These are phyloP conservation scores for Antedon mediterranea DNA, from an alignment of 53 echinoderm and acorn worm genomes.

Conservation along the genomic window DNA sequence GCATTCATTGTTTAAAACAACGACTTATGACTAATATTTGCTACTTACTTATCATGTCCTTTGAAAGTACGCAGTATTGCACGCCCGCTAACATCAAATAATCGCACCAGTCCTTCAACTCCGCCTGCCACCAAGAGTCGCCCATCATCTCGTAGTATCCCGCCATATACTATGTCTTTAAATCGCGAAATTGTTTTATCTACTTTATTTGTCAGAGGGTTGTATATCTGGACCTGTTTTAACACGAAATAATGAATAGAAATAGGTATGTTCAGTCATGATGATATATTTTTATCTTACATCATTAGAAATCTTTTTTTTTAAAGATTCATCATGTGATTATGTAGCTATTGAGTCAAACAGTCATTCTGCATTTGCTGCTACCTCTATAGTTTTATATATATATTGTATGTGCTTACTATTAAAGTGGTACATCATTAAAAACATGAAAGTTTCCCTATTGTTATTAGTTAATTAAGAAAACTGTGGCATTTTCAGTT, in stretches of 20 bases:
- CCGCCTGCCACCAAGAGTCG: conserved; percentile 89
- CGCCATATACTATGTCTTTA: conserved; percentile 59
- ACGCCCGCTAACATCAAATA: conserved; percentile 68
- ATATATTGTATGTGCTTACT: too few relatives aligned
- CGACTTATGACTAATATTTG: neutral
- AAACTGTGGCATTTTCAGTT: too few relatives aligned
- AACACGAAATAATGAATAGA: neutral
- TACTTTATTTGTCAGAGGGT: conserved; percentile 71
- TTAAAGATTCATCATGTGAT: neutral
- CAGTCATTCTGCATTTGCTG: too few relatives aligned
- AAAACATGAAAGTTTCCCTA: too few relatives aligned
- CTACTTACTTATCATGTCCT: conserved; percentile 75
- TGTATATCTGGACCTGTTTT: conserved; percentile 87
- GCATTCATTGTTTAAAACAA: too few relatives aligned
- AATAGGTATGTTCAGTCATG: neutral
- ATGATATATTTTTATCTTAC: neutral
- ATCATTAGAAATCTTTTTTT: neutral
- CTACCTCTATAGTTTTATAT: too few relatives aligned
- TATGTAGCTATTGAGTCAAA: neutral
- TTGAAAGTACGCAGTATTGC: conserved; percentile 77
- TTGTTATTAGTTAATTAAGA: too few relatives aligned
- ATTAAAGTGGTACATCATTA: too few relatives aligned
- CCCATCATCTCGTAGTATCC: conserved; percentile 70
- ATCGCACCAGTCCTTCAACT: conserved; percentile 49
- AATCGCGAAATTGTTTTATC: conserved; percentile 67